These are phyloP conservation scores for Agrilus planipennis DNA, from an alignment of 1,140 invertebrate species.

Conservation along the genomic window DNA sequence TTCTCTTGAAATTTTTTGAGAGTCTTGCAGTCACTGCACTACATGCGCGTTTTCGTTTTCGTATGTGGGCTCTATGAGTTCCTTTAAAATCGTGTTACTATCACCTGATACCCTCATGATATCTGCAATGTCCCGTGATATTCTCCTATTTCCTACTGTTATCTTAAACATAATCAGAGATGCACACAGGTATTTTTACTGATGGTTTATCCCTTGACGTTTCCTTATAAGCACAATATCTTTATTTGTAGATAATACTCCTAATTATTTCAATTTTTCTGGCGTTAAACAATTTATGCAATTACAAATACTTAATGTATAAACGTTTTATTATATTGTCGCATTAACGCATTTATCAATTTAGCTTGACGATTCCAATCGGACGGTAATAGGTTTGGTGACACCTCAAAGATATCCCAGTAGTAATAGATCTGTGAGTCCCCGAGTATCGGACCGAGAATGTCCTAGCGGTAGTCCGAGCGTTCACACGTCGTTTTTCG, in stretches of 20 bases:
- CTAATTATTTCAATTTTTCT: conserved; percentile 1
- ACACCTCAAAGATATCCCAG: conserved; percentile 25
- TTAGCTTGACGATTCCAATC: conserved; percentile 14
- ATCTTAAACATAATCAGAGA: no score
- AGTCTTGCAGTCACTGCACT: no score
- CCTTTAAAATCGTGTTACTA: no score
- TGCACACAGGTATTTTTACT: no score
- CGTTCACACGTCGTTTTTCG: conserved; percentile 9
- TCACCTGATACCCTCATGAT: no score
- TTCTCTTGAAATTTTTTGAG: no score
- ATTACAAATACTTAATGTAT: background rate
- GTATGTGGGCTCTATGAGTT: no score
- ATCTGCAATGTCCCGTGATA: no score
- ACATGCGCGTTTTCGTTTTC: no score
- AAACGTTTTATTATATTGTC: background rate
- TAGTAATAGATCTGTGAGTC: conserved; percentile 19
- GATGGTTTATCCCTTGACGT: no score
- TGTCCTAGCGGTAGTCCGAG: background rate
- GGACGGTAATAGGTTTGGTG: conserved; percentile 26
- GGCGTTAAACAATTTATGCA: background rate
- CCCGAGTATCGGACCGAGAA: conserved; percentile 3
- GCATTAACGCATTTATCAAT: conserved; percentile 2
- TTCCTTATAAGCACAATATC: conserved; percentile 2
- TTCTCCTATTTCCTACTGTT: no score
- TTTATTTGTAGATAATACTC: background rate